Percentiles rank a stretch among this genome's conserved stretches.
These are phyloP conservation scores for Dufourea novaeangliae DNA, from an alignment of 1,140 invertebrate species.

Conservation along the genomic window DNA sequence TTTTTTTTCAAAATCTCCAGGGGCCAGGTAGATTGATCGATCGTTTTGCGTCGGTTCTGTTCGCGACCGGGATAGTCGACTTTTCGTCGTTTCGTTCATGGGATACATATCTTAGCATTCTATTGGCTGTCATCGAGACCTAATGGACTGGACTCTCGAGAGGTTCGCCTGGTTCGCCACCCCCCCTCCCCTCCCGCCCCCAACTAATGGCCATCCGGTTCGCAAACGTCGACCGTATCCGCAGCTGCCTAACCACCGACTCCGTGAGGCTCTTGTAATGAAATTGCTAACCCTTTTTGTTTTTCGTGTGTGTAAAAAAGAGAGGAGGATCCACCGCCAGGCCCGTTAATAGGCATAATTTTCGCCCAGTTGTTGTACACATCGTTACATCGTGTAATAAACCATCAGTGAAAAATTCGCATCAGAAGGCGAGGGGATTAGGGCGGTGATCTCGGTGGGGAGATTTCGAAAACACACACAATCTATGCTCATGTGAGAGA, in stretches of 20 bases:
- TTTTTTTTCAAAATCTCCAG: no score
- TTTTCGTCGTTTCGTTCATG: conserved; percentile 17
- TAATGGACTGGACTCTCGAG: conserved; percentile 45
- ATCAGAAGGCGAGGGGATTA: not conserved
- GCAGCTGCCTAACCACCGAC: conserved; percentile 35
- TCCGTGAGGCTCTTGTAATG: conserved; percentile 36
- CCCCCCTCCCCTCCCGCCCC: no score
- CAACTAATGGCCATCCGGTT: conserved; percentile 43
- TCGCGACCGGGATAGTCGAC: not conserved
- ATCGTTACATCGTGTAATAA: conserved; percentile 29
- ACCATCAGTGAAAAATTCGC: not conserved
- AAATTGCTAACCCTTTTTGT: conserved; percentile 30
- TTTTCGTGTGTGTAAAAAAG: conserved; percentile 13
- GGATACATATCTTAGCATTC: not conserved
- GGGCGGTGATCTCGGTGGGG: not conserved
- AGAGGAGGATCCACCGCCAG: not conserved
- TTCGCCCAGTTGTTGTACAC: not conserved
- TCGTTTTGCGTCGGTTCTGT: not conserved
- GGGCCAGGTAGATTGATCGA: not conserved
- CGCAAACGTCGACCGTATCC: conserved; percentile 6
- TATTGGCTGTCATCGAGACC: conserved; percentile 51
- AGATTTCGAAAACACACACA: conserved; percentile 5
- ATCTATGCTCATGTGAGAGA: not conserved
- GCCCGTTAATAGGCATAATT: conserved; percentile 18
- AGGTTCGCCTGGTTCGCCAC: conserved; percentile 30